A percentile compares a stretch with the other conserved stretches of the same genome.
Conservation (phyloP, 2,113 vertebrate species). For the Terrapene triunguis region DNA sequence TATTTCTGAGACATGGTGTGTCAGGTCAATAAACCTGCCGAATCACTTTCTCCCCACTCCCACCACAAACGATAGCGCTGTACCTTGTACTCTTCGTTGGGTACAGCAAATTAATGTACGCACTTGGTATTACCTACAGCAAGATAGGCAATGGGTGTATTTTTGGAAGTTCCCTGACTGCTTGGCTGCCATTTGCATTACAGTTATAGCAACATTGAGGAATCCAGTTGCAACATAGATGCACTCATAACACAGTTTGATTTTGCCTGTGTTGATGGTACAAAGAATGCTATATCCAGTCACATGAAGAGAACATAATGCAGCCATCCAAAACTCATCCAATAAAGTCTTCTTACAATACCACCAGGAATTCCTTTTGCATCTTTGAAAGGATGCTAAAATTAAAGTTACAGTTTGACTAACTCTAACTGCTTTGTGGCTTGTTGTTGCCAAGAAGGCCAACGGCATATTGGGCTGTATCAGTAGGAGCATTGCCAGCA, state of each 20-base stretch:
- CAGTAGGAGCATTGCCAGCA: too few relatives aligned
- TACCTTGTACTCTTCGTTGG: background rate
- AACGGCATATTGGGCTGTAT: too few relatives aligned
- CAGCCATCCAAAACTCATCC: fast-evolving
- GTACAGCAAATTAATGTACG: background rate
- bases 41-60: background rate
- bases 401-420: background rate
- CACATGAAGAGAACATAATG: background rate
- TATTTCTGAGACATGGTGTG: background rate
- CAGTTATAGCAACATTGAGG: background rate
- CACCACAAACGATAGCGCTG: background rate
- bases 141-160: background rate
- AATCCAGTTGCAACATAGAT: fast-evolving
- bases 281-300: background rate
- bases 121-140: background rate
- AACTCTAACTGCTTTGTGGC: background rate
- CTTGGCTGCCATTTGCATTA: background rate
- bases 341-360: fast-evolving
- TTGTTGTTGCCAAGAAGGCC: background rate
- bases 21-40: background rate
- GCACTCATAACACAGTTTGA: fast-evolving
- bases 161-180: background rate
- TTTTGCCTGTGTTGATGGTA: background rate
- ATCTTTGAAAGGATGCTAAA: background rate
- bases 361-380: background rate